Base-by-base conservation (phyloP, 2,797 vertebrate species). In the Galagoides demidoff region DNA sequence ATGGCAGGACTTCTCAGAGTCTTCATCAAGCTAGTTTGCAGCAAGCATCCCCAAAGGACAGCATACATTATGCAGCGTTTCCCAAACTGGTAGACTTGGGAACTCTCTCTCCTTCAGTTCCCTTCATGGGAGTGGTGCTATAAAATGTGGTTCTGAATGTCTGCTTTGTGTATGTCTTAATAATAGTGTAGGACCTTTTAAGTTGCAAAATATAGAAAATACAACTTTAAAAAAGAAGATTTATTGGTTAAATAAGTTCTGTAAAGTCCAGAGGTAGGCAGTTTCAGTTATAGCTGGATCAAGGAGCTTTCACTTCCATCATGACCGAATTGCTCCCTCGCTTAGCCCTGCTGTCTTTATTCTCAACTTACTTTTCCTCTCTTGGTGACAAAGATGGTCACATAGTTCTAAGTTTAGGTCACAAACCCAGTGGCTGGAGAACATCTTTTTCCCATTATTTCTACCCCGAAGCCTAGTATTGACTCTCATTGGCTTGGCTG, bases 221-320 rank as follows among this genome's bases (percentile, higher is more conserved):
- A 9, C 63, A 71, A 45, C 27, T 87, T 34, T 16, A 16, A 52
- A 5, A 83, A 78, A 64, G 22, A 27, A 17, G n/a, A 89, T n/a
- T 12, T 64, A 52, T 70, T 79, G 85, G 71, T 12, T 23, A 2
- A 57, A 3, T 55, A 49, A 49, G 12, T 37, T 86, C 64, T 86
- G 19, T 74, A 31, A 83, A 89, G 34, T 68, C 73, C 68, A 61
- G 63, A 76, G 16, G 12, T 0, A 14, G 13, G 11, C 17, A 4
- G 7, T 49, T 76, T 92, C 74, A 91, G 92, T 83, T 22, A 90
- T 20, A 43, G 85, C 37, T 83, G 49, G 71, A 63, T 89, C 39
- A 63, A 93, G 71, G 70, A 27, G 4, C 39, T 45, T 37, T 25
- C 52, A 3, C 16, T 9, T 4, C 19, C 52, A 39, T 49, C 25